Conservation (phyloP, 2,888 invertebrate species). For the Hemicrepidius hirtus region DNA sequence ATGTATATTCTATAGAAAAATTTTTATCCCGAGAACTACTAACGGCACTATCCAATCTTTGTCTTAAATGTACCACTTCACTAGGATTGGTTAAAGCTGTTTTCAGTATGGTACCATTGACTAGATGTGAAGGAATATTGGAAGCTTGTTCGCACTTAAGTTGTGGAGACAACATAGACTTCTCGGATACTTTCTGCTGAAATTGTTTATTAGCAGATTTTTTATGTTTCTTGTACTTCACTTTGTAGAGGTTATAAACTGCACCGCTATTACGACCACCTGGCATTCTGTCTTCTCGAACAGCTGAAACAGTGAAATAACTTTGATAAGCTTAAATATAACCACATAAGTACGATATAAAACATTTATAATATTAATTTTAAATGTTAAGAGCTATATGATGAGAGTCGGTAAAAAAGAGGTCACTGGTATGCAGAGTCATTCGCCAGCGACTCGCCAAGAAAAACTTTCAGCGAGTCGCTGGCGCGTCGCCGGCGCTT, state of each 20-base stretch:
- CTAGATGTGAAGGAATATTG: constrained; percentile 75
- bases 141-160: constrained; percentile 58
- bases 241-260: constrained; percentile 99
- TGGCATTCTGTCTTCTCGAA: constrained; percentile 99
- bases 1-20: constrained; percentile 87
- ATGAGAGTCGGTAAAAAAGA: too few relatives aligned
- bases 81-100: constrained; percentile 96
- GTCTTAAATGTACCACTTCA: constrained; percentile 92
- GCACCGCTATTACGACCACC: constrained; percentile 99
- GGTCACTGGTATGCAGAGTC: too few relatives aligned
- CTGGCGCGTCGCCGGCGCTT: too few relatives aligned
- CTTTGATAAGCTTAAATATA: not conserved
- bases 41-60: constrained; percentile 90
- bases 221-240: constrained; percentile 98
- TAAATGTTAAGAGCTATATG: too few relatives aligned
- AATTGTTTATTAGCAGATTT: constrained; percentile 80
- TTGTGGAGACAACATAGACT: constrained; percentile 69
- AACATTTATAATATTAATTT: too few relatives aligned
- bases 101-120: constrained; percentile 94
- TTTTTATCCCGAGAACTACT: constrained; percentile 88
- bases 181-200: constrained; percentile 68
- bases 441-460: too few relatives aligned
- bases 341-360: too few relatives aligned
- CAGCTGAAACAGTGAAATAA: constrained; percentile 79
- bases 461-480: too few relatives aligned